Base-by-base conservation (phyloP, 1,140 invertebrate genomes). In the Theocolax elegans region DNA sequence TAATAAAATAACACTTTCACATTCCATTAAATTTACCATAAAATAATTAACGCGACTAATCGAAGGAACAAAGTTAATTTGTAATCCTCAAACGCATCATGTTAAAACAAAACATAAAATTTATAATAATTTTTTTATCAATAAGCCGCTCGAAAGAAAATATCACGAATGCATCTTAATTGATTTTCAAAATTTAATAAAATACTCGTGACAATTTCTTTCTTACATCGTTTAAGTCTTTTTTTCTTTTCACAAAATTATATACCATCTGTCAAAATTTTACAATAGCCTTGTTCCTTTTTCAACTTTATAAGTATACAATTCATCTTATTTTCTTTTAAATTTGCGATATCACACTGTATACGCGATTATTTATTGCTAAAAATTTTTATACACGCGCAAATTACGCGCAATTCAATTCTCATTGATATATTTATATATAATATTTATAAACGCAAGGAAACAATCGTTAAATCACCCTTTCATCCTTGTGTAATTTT, bases 361-460 rank as follows among this genome's bases (percentile, higher is more conserved):
- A 63, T 63, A 54, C 40, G 19, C 49, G 40, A 56, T 56, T 25
- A 27, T 69, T 69, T 69, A 69, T 69, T 69, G 67, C 67, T 69
- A 69, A 54, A 51, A 62, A 54, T 56, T 44, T 42, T 35, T 35
- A 35, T 35, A 4, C 9, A 25, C 15, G 29, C 66, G 46, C 21
- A n/a, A 60, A 46, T n/a, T 9, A 23, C 10, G 19, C 31, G 7
- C n/a, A n/a, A n/a, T n/a, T n/a, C n/a, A n/a, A n/a, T n/a, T n/a
- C n/a, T n/a, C n/a, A n/a, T n/a, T n/a, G n/a, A 10, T 38, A 10
- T 21, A 10, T 44, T 13, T n/a, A 44, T 8, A 7, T 25, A 63
- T 35, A n/a, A 31, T 54, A 25, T 40, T 10, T 9, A 10, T 17
- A 25, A 54, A 42, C 35, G 17, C 25, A 40, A 65, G 19, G 17